Evolutionary conservation across 2,888 invertebrate species (phyloP), one percentile per base, ranked within the genome.

Genomic region (Cantharis rufa): DNA sequence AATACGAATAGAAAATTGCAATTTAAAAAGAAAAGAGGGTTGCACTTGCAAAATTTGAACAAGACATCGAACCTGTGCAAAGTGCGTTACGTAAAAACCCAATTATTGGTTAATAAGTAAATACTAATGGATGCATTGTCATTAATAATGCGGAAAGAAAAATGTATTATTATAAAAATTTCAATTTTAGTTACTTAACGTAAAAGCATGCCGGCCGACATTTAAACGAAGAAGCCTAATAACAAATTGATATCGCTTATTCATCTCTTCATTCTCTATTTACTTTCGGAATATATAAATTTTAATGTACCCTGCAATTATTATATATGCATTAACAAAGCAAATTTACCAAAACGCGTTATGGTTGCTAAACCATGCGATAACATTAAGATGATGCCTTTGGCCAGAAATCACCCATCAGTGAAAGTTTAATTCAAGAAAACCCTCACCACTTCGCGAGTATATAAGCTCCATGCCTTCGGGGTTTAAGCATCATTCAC

Each of bases 361-460:
- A 76, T 76, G 76, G 76, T 72, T 75, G 75, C 69, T 68, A 75
- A 75, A 63, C 75, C 75, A 75, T 75, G 76, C 76, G 76, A 69
- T 70, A 18, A 72, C 72, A 76, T 72, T 72, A 72, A 72, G 72
- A 66, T 21, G 64, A 66, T 66, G 64, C 64, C 64, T 66, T 66
- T 66, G 64, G 64, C 27, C 63, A 75, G 68, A 69, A 75, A 64
- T 72, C 72, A 76, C 69, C 76, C 76, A 72, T 72, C 64, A 70
- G 76, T 76, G 76, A 76, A 76, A 76, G 76, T 76, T 18, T 76
- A 71, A 72, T 72, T 72, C 62, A 18, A 21, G 68, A 62, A 70
- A 71, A 70, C 69, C 74, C 74, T 74, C 63, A 70, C 70, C 48
- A 24, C 32, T 24, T 15, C 69, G 70, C 62, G 10, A 16, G 48